Conservation (phyloP, 2,888 invertebrate genomes). For the Glaucopsyche alexis region DNA sequence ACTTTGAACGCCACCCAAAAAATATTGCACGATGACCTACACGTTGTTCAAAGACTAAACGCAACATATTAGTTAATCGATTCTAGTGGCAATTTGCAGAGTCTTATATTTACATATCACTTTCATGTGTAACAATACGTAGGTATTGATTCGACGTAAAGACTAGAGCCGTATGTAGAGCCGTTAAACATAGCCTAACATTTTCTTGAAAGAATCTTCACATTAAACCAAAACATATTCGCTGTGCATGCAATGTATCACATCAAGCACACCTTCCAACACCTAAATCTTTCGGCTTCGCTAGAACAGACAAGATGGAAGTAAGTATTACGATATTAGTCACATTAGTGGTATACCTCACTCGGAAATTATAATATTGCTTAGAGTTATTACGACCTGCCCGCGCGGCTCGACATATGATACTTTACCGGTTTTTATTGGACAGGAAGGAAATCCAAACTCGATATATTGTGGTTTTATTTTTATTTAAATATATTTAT, state of each 20-base stretch:
- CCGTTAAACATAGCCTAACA: too few relatives aligned
- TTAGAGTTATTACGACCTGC: constrained; percentile 74
- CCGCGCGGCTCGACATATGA: constrained; percentile 68
- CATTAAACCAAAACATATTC: neutral
- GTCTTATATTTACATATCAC: too few relatives aligned
- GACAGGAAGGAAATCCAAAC: constrained; percentile 78
- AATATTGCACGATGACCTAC: too few relatives aligned
- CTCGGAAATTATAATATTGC: constrained; percentile 76
- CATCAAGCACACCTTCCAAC: constrained; percentile 51
- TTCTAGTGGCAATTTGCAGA: too few relatives aligned
- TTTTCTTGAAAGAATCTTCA: neutral
- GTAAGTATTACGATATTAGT: constrained; percentile 78
- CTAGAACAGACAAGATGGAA: constrained; percentile 74
- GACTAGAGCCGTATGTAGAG: too few relatives aligned
- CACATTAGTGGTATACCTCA: constrained; percentile 77
- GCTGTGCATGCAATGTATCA: constrained; percentile 42
- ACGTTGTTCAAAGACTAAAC: too few relatives aligned
- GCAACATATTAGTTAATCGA: too few relatives aligned
- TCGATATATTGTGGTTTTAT: constrained; percentile 69
- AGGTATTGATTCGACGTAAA: too few relatives aligned
- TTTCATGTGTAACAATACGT: too few relatives aligned
- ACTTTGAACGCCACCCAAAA: too few relatives aligned
- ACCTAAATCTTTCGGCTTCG: constrained; percentile 74
- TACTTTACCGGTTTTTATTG: constrained; percentile 72
- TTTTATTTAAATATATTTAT: constrained; percentile 39